Evolutionary conservation across 2,797 vertebrate species (phyloP).

Genomic region (Aythya fuligula): DNA sequence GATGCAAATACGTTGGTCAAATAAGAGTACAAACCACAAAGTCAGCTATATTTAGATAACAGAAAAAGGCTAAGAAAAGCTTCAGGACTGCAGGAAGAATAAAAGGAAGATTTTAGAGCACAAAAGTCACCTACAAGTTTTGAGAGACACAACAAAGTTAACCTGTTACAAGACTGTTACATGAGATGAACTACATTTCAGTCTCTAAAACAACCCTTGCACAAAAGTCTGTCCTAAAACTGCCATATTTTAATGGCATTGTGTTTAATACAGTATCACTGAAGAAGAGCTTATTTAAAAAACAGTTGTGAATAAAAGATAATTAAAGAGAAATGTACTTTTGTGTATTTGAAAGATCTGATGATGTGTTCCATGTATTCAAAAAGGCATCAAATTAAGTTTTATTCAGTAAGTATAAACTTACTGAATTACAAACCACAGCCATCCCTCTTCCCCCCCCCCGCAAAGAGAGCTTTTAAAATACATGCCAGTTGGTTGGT

Average conservation of each 20-base stretch:
- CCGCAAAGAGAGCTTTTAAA: background rate
- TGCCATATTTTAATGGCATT: background rate
- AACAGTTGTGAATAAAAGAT: background rate
- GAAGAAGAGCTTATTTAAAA: background rate
- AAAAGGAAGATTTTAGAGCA: background rate
- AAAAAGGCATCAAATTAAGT: background rate
- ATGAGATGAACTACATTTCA: background rate
- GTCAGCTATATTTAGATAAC: background rate
- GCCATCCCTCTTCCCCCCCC: background rate
- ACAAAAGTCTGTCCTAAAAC: background rate
- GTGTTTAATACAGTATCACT: background rate
- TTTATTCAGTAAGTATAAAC: background rate
- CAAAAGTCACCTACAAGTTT: background rate
- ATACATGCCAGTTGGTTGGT: background rate
- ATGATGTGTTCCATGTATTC: background rate
- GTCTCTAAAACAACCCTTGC: background rate
- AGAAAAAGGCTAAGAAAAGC: background rate
- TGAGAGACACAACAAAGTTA: background rate
- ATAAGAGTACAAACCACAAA: background rate
- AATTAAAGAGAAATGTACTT: background rate
- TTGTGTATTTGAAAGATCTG: background rate
- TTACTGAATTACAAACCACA: background rate
- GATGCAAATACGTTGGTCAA: background rate
- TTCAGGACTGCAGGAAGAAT: background rate
- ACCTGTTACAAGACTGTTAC: background rate